A percentile compares a stretch with the other conserved stretches of the same genome.
Conservation (phyloP, 2,113 vertebrate genomes). For the Taurulus bubalis region DNA sequence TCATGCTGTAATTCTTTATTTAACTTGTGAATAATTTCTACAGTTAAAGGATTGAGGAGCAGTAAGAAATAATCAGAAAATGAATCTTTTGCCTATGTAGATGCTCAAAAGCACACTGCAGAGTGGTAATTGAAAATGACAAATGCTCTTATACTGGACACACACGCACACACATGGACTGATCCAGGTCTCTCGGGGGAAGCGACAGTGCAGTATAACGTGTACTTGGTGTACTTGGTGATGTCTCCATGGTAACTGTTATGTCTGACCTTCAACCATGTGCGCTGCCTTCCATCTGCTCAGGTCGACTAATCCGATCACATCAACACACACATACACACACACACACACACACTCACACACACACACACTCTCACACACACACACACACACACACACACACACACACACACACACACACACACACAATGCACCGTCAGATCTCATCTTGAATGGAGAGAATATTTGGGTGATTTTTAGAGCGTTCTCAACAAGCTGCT, state of each 20-base stretch:
- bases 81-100: background rate
- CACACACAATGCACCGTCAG: constrained; percentile 45
- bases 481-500: background rate
- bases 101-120: background rate
- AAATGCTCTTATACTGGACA: constrained; percentile 13
- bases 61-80: background rate
- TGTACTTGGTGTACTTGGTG: constrained; percentile 67
- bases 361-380: no score
- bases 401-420: no score
- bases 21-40: constrained; percentile 4
- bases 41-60: background rate
- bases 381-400: no score
- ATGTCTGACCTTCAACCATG: constrained; percentile 82
- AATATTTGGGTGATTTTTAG: background rate
- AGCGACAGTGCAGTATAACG: constrained; percentile 45
- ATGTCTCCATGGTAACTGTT: constrained; percentile 82
- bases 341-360: no score
- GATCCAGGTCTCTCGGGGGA: constrained; percentile 42
- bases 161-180: constrained; percentile 20
- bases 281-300: constrained; percentile 72
- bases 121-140: background rate
- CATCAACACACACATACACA: constrained; percentile 60
- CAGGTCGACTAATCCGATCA: constrained; percentile 71
- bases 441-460: constrained; percentile 18
- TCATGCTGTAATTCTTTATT: background rate